Base-by-base conservation (phyloP, 2,888 invertebrate species). In the Hermodice carunculata region DNA sequence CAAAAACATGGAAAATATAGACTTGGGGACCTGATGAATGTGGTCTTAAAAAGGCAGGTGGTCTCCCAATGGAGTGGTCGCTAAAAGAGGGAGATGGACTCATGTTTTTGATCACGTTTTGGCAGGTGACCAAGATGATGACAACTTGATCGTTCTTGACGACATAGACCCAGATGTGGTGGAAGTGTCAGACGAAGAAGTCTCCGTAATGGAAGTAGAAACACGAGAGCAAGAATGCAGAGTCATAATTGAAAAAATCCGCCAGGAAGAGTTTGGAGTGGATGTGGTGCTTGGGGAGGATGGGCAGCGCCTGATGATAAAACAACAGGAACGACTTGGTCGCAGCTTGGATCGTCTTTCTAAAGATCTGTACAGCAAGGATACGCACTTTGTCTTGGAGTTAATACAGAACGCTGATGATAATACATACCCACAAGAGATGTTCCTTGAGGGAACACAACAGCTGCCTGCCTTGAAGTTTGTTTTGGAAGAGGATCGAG, bases 391-490 rank as follows among this genome's bases (percentile, higher is more conserved):
- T 76, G 81, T 86, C 17, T 75, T 85, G 40, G 86, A 86, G 72
- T 72, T 86, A 56, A 78, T 80, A 17, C 86, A 86, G 77, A 86
- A 86, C 75, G 86, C 86, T 26, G 86, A 86, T 53, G 86, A 86
- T 72, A 86, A 86, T 66, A 60, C 66, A 57, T 86, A 86, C 74
- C 68, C 76, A n/a, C 67, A 75, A 3, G 22, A 24, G 26, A n/a
- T 49, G 24, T 26, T 8, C 3, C 6, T 24, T 3, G 26, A 24
- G n/a, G 37, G 22, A n/a, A 29, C 4, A n/a, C n/a, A n/a, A n/a
- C n/a, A n/a, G n/a, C n/a, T n/a, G n/a, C n/a, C n/a, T 22, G 34
- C 48, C 32, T 24, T 59, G 34, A 73, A 76, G 58, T 85, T 85
- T 74, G 64, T 75, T 14, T 77, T 84, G 49, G 69, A 71, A 28